These are phyloP conservation scores for Tribolium freemani DNA, from an alignment of 2,888 invertebrate species.

Conservation along the genomic window DNA sequence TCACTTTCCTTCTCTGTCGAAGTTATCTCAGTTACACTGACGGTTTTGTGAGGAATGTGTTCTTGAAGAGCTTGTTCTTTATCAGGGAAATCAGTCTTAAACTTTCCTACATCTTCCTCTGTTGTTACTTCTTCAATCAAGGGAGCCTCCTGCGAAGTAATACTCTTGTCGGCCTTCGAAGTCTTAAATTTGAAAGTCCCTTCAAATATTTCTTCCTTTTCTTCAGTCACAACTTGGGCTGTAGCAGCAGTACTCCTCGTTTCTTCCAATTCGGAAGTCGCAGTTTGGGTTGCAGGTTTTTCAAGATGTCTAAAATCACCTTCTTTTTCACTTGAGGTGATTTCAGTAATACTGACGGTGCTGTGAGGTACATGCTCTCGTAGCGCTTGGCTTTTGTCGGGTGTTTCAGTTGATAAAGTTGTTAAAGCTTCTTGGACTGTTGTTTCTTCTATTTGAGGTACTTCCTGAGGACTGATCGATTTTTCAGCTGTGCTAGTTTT, in stretches of 20 bases:
- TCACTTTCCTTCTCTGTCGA: conserved; percentile 58
- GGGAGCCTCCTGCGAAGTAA: conserved; percentile 71
- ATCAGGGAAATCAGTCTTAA: conserved; percentile 38
- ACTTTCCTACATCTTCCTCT: conserved; percentile 44
- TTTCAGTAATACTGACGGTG: conserved; percentile 43
- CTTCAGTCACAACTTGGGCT: conserved; percentile 36
- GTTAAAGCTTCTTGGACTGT: conserved; percentile 52
- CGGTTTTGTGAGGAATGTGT: conserved; percentile 26
- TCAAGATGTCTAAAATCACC: conserved; percentile 47
- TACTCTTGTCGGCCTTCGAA: conserved; percentile 70
- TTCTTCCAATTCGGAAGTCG: conserved; percentile 59
- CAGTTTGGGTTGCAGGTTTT: conserved; percentile 55
- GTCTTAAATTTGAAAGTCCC: conserved; percentile 51
- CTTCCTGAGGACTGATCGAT: conserved; percentile 61
- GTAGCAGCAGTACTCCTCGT: conserved; percentile 54
- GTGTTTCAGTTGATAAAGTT: conserved; percentile 49
- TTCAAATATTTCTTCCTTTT: conserved; percentile 40
- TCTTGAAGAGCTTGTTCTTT: conserved; percentile 29
- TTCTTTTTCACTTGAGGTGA: conserved; percentile 58
- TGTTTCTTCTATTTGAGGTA: conserved; percentile 52
- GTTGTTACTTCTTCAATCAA: conserved; percentile 44
- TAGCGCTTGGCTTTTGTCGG: conserved; percentile 33
- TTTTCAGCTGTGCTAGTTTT: conserved; percentile 44
- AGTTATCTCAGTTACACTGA: conserved; percentile 43
- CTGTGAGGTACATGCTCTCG: conserved; percentile 25